Evolutionary conservation across 2,888 invertebrate genomes (phyloP), one percentile per base, ranked within the genome.

Genomic region (Barypeithes pellucidus): DNA sequence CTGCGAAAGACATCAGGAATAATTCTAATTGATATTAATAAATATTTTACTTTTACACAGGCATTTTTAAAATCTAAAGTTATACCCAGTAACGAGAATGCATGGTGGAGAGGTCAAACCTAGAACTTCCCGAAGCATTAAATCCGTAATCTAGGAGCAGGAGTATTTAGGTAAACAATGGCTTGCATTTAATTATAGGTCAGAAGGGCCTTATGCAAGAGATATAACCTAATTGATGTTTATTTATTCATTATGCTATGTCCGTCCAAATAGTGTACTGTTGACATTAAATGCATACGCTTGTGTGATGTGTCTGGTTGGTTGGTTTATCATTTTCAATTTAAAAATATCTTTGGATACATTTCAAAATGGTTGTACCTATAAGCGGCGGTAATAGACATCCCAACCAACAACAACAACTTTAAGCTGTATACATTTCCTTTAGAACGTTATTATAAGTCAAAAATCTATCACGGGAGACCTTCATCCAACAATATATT

Each of bases 191-290:
- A 67, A 67, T 67, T 59, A 67, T 59, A 43, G 67, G 67, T 67
- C 57, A 59, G 43, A 67, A 45, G 57, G 41, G 59, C 18, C 59
- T 54, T 54, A 67, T 57, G 41, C 43, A 67, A 52, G 57, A 16
- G 14, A 29, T 57, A 67, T 67, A 29, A 7, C 33, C 47, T 67
- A 47, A 67, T 67, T 67, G 59, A 36, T 67, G 59, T 67, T 67
- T 67, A 59, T 67, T 59, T 67, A 59, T 67, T 67, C 67, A 67
- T 67, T 67, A 67, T 45, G 59, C 67, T 41, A 36, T 63, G 60
- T 60, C 50, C 67, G 41, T 18, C 59, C 60, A 67, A 67, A 67
- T 67, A 67, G 59, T 67, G 47, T 63, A 63, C 50, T 67, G 60
- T 67, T 67, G 59, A 43, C 67, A 67, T 59, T 67, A 67, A 67